Conservation (phyloP, 2,888 invertebrate genomes). For the Euspilapteryx auroguttella region DNA sequence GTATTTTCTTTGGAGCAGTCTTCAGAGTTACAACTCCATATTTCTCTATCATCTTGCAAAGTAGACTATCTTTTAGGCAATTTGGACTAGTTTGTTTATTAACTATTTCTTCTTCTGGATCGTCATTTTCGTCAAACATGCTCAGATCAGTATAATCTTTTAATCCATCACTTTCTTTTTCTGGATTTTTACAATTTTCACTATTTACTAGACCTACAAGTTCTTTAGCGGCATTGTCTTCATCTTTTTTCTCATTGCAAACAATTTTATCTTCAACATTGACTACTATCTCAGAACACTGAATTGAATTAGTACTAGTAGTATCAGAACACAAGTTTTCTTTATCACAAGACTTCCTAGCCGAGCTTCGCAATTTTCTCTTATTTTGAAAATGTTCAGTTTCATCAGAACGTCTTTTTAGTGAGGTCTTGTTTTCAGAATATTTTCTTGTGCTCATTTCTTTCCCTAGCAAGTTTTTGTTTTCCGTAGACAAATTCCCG, state of each 20-base stretch:
- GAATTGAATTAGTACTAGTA: no score
- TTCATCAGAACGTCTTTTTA: constrained; percentile 14
- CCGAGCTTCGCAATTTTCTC: constrained; percentile 22
- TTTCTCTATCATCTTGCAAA: constrained; percentile 30
- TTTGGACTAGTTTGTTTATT: background rate
- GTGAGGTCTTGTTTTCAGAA: constrained; percentile 11
- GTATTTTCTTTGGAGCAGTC: constrained; percentile 14
- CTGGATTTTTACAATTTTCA: constrained; percentile 1
- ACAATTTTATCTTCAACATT: background rate
- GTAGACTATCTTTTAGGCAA: constrained; percentile 18
- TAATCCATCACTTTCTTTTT: constrained; percentile 3
- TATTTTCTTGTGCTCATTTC: constrained; percentile 1
- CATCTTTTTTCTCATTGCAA: no score
- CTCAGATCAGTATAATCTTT: constrained; percentile 17
- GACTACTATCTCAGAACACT: no score
- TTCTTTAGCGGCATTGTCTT: background rate
- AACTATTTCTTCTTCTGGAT: constrained; percentile 4
- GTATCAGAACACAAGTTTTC: background rate
- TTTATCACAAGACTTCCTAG: constrained; percentile 5
- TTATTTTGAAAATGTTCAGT: constrained; percentile 14
- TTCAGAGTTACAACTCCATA: constrained; percentile 16
- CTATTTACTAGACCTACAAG: constrained; percentile 1
- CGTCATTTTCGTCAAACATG: constrained; percentile 11
- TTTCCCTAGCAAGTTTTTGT: constrained; percentile 3
- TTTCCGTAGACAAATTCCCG: constrained; percentile 5